Evolutionary conservation across 2,888 invertebrate species (phyloP), one percentile per base, ranked within the genome.

Genomic region (Oegoconia quadripuncta): DNA sequence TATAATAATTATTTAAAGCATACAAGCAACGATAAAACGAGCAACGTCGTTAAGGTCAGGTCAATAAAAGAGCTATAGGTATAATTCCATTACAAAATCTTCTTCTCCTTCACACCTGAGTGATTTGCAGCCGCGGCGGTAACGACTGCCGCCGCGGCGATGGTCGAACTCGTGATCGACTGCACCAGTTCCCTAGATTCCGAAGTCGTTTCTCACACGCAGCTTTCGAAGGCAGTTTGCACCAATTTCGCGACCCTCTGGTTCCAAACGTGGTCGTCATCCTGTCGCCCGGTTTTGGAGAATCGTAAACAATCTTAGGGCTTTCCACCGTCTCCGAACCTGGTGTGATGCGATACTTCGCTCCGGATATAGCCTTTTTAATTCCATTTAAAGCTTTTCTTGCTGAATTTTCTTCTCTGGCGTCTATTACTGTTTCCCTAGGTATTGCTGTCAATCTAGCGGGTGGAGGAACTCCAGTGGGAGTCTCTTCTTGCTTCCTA

Each of bases 251-350:
- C 3, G 66, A 50, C 44, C 75, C 73, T n/a, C 69, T 63, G 18
- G 70, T 79, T 27, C 87, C 86, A 34, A 87, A 87, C 15, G 81
- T 83, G 5, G 76, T 72, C 27, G 72, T 65, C 86, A 87, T 87
- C 34, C 86, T 70, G 38, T 86, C 77, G 1, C 86, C 87, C 1
- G 86, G 86, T 44, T 81, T 86, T 3, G 81, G 64, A 41, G 75
- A 69, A 29, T 84, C 74, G 50, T 82, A 87, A 27, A 82, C 80
- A 39, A 86, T 86, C 49, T 83, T 86, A 1, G 87, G 87, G 46
- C 86, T 87, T 5, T 78, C 87, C 7, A 81, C 68, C 0, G 64
- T 46, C 30, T 78, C 82, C 0, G 64, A 46, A 12, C 67, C 72
- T 0, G 84, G 84, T 5, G 79, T 72, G 15, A 86, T 74, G 13